These are phyloP conservation scores for Cyprinella venusta DNA, from an alignment of 2,797 vertebrate species.

Conservation along the genomic window DNA sequence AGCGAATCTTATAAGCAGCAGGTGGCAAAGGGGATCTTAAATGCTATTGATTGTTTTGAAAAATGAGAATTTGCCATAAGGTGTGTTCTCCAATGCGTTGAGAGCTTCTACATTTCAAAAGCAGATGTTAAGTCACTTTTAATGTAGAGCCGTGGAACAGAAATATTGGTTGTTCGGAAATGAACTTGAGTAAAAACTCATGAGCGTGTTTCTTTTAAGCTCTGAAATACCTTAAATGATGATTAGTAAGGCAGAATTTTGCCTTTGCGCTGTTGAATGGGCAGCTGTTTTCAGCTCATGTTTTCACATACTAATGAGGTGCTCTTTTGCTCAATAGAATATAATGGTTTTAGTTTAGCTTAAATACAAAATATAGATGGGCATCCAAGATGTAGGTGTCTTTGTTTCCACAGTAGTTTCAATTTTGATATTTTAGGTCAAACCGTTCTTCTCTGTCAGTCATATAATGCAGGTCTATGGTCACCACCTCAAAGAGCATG, in stretches of 20 bases:
- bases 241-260: background rate
- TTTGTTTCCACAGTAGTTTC: no score
- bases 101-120: slow-evolving; percentile 20
- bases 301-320: background rate
- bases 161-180: background rate
- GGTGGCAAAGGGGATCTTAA: slow-evolving; percentile 32
- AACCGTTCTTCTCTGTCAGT: no score
- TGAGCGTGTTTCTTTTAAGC: background rate
- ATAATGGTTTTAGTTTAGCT: background rate
- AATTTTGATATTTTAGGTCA: no score
- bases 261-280: slow-evolving; percentile 6
- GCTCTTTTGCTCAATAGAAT: background rate
- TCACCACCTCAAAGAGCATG: no score
- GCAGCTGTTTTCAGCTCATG: background rate
- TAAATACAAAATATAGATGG: background rate
- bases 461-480: no score
- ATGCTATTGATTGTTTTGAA: slow-evolving; percentile 41
- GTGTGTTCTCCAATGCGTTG: slow-evolving; percentile 14
- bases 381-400: no score
- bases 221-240: background rate
- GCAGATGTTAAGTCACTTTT: slow-evolving; percentile 36
- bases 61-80: slow-evolving; percentile 44
- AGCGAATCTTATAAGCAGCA: slow-evolving; percentile 33
- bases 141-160: slow-evolving; percentile 21
- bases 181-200: slow-evolving; percentile 5